Evolutionary conservation across 2,888 invertebrate species (phyloP), one percentile per base, ranked within the genome.

Genomic region (Catocala sponsa): DNA sequence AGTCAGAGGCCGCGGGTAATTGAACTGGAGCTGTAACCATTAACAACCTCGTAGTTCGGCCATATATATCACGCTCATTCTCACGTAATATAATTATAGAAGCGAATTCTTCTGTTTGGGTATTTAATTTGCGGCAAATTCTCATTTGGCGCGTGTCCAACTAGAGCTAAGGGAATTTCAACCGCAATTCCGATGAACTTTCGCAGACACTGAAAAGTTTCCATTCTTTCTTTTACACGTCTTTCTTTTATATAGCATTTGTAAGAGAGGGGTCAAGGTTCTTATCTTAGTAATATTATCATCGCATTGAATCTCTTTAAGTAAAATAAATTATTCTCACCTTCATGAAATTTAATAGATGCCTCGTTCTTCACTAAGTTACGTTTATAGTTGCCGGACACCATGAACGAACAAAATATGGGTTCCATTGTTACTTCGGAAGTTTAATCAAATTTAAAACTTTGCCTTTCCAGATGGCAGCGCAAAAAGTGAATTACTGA

Each of bases 81-180:
- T 65, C 44, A 61, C 61, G 52, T 54, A 54, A 63, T 58, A 61
- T 58, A 43, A 43, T 55, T 63, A 65, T 61, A 72, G 52, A 47
- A 64, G 69, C 73, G 55, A 69, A 74, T 74, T 74, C 70, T 68
- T 76, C 69, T 74, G 74, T 79, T 82, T 77, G 60, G 76, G 76
- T 81, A 82, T 82, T 84, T 84, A 82, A 85, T 84, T 84, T 82
- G 78, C 76, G 65, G 75, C 55, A 69, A 72, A 70, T 74, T 79
- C 77, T 82, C 82, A 81, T 85, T 85, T 86, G 86, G 86, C 80
- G 58, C 70, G 67, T 58, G 55, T 73, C 83, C 84, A 83, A 72
- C 66, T 62, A 65, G 66, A 72, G 65, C 59, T 65, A 68, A 71
- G 65, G 72, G 74, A 61, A 72, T 72, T 75, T 68, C 65, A 66